These are phyloP conservation scores for Dilophus febrilis DNA, from an alignment of 2,888 invertebrate genomes.

Conservation along the genomic window DNA sequence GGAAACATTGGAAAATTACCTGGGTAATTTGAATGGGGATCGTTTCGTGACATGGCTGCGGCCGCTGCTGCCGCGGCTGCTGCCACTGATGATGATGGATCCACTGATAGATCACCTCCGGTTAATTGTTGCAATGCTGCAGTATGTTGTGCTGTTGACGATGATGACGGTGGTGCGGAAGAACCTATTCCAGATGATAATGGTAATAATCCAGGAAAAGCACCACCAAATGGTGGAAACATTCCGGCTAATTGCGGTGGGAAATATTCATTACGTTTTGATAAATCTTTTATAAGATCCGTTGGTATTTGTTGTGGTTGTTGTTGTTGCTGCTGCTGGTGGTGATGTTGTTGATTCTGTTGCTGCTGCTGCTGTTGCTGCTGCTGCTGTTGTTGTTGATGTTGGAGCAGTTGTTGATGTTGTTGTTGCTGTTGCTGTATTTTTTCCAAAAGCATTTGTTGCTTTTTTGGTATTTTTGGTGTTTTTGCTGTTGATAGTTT, in stretches of 20 bases:
- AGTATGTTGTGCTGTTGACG: neutral
- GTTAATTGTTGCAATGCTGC: neutral
- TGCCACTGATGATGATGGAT: neutral
- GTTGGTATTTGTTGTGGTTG: neutral
- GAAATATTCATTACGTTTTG: constrained; percentile 8
- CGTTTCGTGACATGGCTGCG: constrained; percentile 17
- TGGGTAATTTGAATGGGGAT: constrained; percentile 26
- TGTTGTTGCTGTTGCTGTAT: constrained; percentile 8
- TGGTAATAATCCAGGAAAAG: neutral
- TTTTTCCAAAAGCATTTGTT: constrained; percentile 2
- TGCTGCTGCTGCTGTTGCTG: neutral
- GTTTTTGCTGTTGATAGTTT: constrained; percentile 1
- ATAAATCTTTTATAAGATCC: constrained; percentile 2
- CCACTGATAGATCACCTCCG: too few species aligned
- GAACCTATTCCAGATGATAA: constrained; percentile 2
- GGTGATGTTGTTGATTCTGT: neutral
- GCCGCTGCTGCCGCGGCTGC: constrained; percentile 9
- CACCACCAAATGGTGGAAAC: constrained; percentile 1
- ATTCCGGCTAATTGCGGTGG: constrained; percentile 4
- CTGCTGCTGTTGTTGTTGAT: constrained; percentile 5
- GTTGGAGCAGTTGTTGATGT: constrained; percentile 3
- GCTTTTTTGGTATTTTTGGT: constrained; percentile 3
- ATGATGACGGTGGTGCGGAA: constrained; percentile 1
- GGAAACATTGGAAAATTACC: constrained; percentile 26
- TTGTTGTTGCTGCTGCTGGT: neutral